Conservation (phyloP, 2,888 invertebrate genomes). For the Habroteleia sp. region DNA sequence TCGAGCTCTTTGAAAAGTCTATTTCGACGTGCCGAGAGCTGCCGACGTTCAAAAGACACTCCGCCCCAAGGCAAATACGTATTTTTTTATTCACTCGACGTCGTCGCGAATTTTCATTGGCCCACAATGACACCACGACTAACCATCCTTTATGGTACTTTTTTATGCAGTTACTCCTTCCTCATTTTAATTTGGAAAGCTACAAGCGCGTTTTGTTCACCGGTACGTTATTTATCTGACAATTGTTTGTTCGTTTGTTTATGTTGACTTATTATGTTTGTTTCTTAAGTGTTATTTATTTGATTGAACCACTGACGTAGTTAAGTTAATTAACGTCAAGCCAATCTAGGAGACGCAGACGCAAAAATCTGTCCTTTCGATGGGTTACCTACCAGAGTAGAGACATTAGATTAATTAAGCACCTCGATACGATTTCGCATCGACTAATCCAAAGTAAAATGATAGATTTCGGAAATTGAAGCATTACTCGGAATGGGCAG, state of each 20-base stretch:
- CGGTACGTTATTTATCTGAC: background rate
- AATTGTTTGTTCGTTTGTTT: slow-evolving; percentile 1
- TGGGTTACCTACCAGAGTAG: slow-evolving; percentile 50
- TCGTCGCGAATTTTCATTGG: slow-evolving; percentile 62
- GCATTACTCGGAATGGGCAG: slow-evolving; percentile 58
- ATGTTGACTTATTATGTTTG: slow-evolving; percentile 4
- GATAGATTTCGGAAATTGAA: slow-evolving; percentile 65
- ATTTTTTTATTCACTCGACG: slow-evolving; percentile 62
- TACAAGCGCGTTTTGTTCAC: background rate
- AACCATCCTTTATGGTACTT: background rate
- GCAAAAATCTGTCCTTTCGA: slow-evolving; percentile 52
- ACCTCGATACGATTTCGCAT: slow-evolving; percentile 63
- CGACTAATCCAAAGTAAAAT: slow-evolving; percentile 64
- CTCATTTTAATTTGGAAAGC: background rate
- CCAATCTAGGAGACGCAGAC: slow-evolving; percentile 21
- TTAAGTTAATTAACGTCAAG: slow-evolving; percentile 29
- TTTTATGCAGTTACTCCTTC: too few species aligned
- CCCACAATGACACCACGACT: slow-evolving; percentile 32
- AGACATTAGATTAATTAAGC: slow-evolving; percentile 60
- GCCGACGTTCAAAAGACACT: slow-evolving; percentile 57
- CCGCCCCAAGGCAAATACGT: slow-evolving; percentile 62
- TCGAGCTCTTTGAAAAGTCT: slow-evolving; percentile 54
- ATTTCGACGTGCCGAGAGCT: slow-evolving; percentile 50
- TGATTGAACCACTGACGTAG: slow-evolving; percentile 22
- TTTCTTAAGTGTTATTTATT: slow-evolving; percentile 21